Conservation (phyloP, 2,113 vertebrate species). For the Empidonax traillii region DNA sequence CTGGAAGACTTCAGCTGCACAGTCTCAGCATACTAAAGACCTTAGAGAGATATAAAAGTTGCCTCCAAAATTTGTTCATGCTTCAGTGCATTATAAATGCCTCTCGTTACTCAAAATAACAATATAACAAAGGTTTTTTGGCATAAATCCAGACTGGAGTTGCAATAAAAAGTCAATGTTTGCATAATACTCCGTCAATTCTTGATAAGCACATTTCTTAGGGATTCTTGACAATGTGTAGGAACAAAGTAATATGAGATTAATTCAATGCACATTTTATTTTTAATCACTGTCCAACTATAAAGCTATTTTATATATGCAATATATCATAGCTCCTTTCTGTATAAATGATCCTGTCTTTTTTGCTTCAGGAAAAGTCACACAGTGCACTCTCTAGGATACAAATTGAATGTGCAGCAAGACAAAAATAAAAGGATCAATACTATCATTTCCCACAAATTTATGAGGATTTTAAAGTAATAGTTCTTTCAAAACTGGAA, state of each 20-base stretch:
- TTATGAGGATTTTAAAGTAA: conserved; percentile 56
- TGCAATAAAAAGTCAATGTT: conserved; percentile 41
- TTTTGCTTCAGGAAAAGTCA: conserved; percentile 27
- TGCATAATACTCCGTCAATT: conserved; percentile 24
- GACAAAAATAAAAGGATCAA: conserved; percentile 31
- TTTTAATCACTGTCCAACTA: conserved; percentile 23
- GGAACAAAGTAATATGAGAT: neutral
- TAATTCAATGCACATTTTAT: conserved; percentile 11
- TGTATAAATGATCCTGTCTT: neutral
- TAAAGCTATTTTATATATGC: neutral
- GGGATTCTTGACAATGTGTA: conserved; percentile 18
- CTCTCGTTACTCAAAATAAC: conserved; percentile 25
- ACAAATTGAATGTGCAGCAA: conserved; percentile 41
- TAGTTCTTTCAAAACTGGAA: conserved; percentile 26
- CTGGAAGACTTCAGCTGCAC: neutral
- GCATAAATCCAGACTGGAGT: conserved; percentile 14
- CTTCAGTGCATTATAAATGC: conserved; percentile 10
- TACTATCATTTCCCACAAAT: conserved; percentile 35
- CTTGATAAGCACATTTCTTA: conserved; percentile 12
- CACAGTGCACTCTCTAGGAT: conserved; percentile 5
- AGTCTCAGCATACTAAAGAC: neutral
- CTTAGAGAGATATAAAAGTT: conserved; percentile 23
- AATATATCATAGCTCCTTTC: neutral
- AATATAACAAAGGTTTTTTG: neutral
- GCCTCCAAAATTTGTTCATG: neutral